Percentiles rank a stretch among this genome's conserved stretches.
Conservation (phyloP, 2,797 vertebrate species). For the Setipinna tenuifilis region DNA sequence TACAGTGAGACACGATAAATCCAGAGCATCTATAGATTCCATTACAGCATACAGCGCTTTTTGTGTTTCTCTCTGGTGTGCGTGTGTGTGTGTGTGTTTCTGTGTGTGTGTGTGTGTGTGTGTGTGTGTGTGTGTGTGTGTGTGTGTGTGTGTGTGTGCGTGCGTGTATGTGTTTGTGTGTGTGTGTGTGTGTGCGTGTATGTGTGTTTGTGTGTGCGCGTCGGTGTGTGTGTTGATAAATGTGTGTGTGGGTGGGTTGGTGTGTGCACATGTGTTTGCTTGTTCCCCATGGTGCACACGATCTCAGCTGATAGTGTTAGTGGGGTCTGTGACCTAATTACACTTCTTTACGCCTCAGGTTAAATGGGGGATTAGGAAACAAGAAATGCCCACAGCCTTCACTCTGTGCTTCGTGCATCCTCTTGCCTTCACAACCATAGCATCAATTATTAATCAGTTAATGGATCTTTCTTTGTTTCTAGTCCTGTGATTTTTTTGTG, state of each 20-base stretch:
- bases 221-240: constrained; percentile 11
- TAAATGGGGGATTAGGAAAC: neutral
- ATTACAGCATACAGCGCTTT: neutral
- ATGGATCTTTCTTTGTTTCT: constrained; percentile 1
- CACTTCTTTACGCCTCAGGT: neutral
- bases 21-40: neutral
- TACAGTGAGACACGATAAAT: neutral
- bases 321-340: constrained; percentile 60
- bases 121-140: too few relatives aligned
- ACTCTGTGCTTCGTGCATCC: neutral
- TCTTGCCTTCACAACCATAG: neutral
- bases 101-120: too few relatives aligned
- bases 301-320: neutral
- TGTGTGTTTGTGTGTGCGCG: constrained; percentile 20
- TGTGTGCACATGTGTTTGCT: neutral
- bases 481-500: neutral
- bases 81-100: too few relatives aligned
- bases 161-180: constrained; percentile 19
- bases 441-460: constrained; percentile 14
- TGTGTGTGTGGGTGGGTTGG: constrained; percentile 27
- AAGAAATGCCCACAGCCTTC: neutral
- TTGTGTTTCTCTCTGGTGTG: too few relatives aligned
- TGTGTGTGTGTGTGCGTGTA: constrained; percentile 30
- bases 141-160: neutral
- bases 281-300: neutral